Evolutionary conservation across 2,888 invertebrate genomes (phyloP).

Genomic region (Apamea anceps): DNA sequence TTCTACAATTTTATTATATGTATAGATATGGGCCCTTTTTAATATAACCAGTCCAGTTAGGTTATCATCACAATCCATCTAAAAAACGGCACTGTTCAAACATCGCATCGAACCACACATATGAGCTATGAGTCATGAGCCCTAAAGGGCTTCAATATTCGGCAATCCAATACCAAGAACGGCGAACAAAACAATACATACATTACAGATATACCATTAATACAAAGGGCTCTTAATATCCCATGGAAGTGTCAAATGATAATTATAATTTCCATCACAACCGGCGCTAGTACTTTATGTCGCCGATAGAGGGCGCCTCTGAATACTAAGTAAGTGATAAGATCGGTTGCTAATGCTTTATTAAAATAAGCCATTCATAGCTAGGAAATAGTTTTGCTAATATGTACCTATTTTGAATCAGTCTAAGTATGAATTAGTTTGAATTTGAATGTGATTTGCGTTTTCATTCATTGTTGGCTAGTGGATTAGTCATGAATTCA

Average conservation of each 20-base stretch:
- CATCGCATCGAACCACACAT: not conserved
- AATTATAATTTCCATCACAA: slow-evolving; percentile 87
- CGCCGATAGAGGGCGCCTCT: slow-evolving; percentile 75
- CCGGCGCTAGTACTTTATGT: slow-evolving; percentile 80
- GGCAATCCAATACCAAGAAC: slow-evolving; percentile 45
- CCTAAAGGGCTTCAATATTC: slow-evolving; percentile 47
- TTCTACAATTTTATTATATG: too few species aligned
- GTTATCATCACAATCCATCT: not conserved
- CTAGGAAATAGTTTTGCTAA: slow-evolving; percentile 49
- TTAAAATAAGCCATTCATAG: slow-evolving; percentile 64
- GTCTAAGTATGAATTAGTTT: not conserved
- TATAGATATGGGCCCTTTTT: not conserved
- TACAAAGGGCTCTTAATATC: slow-evolving; percentile 78
- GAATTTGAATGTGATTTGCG: not conserved
- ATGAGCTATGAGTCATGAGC: not conserved
- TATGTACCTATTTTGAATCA: slow-evolving; percentile 14
- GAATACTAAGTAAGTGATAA: slow-evolving; percentile 85
- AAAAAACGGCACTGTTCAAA: not conserved
- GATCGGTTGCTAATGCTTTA: slow-evolving; percentile 78
- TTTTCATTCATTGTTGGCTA: not conserved
- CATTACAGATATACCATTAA: slow-evolving; percentile 61
- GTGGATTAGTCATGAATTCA: not conserved
- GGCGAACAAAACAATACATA: slow-evolving; percentile 55
- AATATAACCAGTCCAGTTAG: not conserved
- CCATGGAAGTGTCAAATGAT: slow-evolving; percentile 80